Evolutionary conservation across 2,113 vertebrate species (phyloP).

Genomic region (Melospiza georgiana): DNA sequence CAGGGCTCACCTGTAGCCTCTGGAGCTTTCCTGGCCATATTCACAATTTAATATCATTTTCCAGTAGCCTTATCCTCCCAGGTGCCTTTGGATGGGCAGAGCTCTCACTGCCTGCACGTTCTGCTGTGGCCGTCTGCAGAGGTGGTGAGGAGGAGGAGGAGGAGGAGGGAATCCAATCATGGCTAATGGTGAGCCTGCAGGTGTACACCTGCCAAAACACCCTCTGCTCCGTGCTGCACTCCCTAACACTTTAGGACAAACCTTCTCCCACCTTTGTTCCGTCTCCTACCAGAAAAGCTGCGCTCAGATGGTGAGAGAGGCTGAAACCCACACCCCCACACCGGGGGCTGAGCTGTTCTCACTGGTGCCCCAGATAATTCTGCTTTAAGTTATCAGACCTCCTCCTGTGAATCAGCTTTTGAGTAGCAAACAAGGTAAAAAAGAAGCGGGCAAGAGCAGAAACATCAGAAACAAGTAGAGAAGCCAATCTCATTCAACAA

Average conservation of each 20-base stretch:
- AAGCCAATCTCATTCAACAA: neutral
- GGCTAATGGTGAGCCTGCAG: neutral
- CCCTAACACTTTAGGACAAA: neutral
- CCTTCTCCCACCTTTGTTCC: neutral
- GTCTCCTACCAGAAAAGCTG: neutral
- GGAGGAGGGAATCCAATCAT: neutral
- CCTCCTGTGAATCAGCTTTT: neutral
- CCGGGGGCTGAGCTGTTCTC: neutral
- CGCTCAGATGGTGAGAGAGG: neutral
- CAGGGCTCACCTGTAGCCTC: neutral
- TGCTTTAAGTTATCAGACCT: neutral
- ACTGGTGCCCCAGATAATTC: neutral
- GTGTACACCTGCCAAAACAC: neutral
- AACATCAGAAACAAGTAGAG: fast-evolving
- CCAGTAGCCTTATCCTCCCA: neutral
- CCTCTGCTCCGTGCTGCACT: neutral
- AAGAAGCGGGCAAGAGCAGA: neutral
- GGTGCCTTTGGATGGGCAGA: neutral
- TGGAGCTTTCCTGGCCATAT: neutral
- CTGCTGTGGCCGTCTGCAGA: neutral
- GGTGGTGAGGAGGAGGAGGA: neutral
- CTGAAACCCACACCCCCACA: neutral
- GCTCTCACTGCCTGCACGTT: fast-evolving
- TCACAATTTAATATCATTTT: neutral
- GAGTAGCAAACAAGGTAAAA: neutral